A percentile compares a stretch with the other conserved stretches of the same genome.
These are phyloP conservation scores for Magallana ariakensis DNA, from an alignment of 1,140 invertebrate species.

Conservation along the genomic window DNA sequence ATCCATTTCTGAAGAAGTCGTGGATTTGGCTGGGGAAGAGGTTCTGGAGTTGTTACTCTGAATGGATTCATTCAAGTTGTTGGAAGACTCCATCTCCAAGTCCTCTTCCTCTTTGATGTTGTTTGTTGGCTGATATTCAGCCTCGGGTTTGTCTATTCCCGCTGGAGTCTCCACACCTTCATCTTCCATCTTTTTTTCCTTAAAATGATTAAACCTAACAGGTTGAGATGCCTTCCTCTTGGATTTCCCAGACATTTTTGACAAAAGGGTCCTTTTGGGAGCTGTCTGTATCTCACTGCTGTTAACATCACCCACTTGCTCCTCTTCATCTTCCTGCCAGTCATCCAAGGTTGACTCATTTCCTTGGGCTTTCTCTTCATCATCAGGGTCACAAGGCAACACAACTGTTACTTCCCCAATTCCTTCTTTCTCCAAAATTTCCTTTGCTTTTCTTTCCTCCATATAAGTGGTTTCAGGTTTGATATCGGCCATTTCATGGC, in stretches of 20 bases:
- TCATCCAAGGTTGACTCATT: neutral
- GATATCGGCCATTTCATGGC: neutral
- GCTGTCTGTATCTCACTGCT: slow-evolving; percentile 61
- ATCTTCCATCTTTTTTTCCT: neutral
- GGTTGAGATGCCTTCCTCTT: slow-evolving; percentile 67
- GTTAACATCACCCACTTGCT: slow-evolving; percentile 40
- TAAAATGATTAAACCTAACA: slow-evolving; percentile 50
- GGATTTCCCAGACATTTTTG: slow-evolving; percentile 54
- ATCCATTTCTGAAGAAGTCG: neutral
- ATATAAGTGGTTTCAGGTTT: slow-evolving; percentile 1
- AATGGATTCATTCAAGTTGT: no score
- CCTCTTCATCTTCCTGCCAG: slow-evolving; percentile 16
- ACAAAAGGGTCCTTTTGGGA: slow-evolving; percentile 65
- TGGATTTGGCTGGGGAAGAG: neutral
- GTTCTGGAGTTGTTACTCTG: neutral
- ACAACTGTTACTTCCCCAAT: slow-evolving; percentile 74
- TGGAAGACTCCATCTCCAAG: neutral
- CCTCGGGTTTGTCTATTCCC: neutral
- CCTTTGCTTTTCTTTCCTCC: slow-evolving; percentile 54
- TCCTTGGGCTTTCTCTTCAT: slow-evolving; percentile 47
- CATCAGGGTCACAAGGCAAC: slow-evolving; percentile 72
- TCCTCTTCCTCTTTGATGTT: slow-evolving; percentile 6
- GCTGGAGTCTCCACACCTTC: neutral
- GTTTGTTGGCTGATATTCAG: neutral
- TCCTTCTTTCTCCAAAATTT: slow-evolving; percentile 69